Evolutionary conservation across 2,113 vertebrate genomes (phyloP).

Genomic region (Entomyzon cyanotis): DNA sequence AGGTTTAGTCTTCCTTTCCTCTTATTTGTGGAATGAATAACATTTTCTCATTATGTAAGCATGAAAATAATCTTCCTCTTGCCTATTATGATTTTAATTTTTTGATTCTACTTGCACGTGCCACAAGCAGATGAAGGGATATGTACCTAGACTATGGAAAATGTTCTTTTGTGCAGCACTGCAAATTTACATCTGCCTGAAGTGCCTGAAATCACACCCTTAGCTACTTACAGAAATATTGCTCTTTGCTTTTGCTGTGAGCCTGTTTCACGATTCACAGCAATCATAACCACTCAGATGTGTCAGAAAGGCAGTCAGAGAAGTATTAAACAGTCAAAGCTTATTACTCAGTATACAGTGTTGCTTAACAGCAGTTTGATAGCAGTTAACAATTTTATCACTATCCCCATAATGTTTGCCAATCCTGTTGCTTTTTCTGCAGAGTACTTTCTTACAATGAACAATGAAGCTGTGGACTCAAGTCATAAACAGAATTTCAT

Average conservation of each 20-base stretch:
- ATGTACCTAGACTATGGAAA: not conserved
- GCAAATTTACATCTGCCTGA: not conserved
- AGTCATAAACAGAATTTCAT: not conserved
- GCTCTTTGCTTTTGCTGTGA: not conserved
- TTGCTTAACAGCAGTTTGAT: not conserved
- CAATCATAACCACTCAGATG: not conserved
- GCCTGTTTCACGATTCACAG: not conserved
- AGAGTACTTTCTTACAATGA: not conserved
- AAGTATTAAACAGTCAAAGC: not conserved
- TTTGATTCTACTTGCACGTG: not conserved
- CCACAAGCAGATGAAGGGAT: not conserved
- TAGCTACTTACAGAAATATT: not conserved
- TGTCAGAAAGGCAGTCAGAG: not conserved
- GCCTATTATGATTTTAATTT: not conserved
- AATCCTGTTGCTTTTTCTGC: not conserved
- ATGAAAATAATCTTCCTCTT: not conserved
- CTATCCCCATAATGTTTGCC: not conserved
- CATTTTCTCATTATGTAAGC: not conserved
- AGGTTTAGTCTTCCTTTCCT: not conserved
- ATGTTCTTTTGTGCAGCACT: not conserved
- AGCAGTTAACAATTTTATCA: slow-evolving; percentile 13
- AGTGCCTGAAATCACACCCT: not conserved
- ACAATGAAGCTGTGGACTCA: not conserved
- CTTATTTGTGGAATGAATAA: not conserved
- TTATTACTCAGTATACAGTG: not conserved